These are phyloP conservation scores for Dynastes grantii DNA, from an alignment of 2,888 invertebrate genomes.

Conservation along the genomic window DNA sequence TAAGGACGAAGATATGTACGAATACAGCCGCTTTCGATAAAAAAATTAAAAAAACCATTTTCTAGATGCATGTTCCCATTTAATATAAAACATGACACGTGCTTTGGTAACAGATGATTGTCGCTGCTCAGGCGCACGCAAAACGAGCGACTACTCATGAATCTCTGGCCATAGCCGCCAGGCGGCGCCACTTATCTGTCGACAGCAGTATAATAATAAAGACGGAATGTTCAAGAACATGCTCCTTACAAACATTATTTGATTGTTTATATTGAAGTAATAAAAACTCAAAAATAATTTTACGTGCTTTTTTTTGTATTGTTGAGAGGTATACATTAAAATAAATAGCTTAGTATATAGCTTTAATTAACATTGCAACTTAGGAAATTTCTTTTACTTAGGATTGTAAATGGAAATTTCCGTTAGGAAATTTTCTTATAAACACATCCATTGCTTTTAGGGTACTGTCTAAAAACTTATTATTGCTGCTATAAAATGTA, in stretches of 20 bases:
- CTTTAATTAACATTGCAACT: background rate
- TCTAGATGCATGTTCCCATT: background rate
- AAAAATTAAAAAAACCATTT: background rate
- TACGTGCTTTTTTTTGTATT: too few species aligned
- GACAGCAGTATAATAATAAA: background rate
- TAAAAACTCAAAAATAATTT: too few species aligned
- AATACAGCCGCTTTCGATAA: background rate
- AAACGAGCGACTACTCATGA: slow-evolving; percentile 20
- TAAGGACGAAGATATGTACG: background rate
- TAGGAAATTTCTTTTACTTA: background rate
- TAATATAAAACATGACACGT: slow-evolving; percentile 22
- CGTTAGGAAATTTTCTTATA: too few species aligned
- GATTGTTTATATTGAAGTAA: background rate
- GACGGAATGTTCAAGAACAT: slow-evolving; percentile 47
- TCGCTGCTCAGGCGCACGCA: slow-evolving; percentile 19
- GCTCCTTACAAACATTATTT: background rate
- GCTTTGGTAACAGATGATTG: slow-evolving; percentile 36
- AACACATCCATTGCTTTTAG: too few species aligned
- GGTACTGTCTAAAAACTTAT: too few species aligned
- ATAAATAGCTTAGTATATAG: too few species aligned
- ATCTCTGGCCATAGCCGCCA: slow-evolving; percentile 62
- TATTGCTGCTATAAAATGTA: too few species aligned
- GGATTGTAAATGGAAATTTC: too few species aligned
- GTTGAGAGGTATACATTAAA: too few species aligned
- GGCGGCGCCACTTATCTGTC: slow-evolving; percentile 62